Evolutionary conservation across 2,797 vertebrate species (phyloP), one percentile per base, ranked within the genome.

Genomic region (Spinus pinus): DNA sequence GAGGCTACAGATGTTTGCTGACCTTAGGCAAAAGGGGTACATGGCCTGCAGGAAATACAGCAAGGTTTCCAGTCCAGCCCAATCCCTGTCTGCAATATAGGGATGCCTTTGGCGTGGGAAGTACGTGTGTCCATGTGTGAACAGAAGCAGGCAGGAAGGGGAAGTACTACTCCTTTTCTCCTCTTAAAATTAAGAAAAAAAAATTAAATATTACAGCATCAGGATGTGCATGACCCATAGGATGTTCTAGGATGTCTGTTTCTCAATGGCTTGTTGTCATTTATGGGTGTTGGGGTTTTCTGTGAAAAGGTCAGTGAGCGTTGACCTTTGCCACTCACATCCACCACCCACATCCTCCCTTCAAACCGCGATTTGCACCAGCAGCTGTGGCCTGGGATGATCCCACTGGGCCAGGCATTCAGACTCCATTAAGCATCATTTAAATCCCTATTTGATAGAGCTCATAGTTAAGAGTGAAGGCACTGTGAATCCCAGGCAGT

Each of bases 1-100:
- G 90, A 72, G 92, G 72, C 62, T 85, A 74, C 97, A 98, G 97
- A 96, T 98, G 98, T 97, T 97, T 78, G 95, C 86, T 97, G 97
- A 98, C 98, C 98, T 97, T 95, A 41, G 51, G 70, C 31, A 9
- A 82, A 81, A 80, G 65, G 94, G 75, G 41, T 35, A 86, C 56
- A 23, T 67, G 44, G 61, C 75, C 72, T 79, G 81, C 96, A 96
- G 97, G 95, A 97, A 98, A 95, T 66, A 50, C 24, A 69, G 25
- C 12, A 1, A 30, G 51, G 27, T 96, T 95, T 71, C 87, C 91
- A 92, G 94, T 65, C 84, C 81, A 72, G 78, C 90, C 93, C 91
- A 92, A 14, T 70, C 91, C 79, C 80, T 46, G 46, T 8, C 53
- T 88, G 94, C 41, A 89, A 57, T 66, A 72, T 3, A 54, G 70